phyloP scores from a whole-genome alignment of 2,797 vertebrate genomes.

The Pipistrellus pipistrellus region DNA sequence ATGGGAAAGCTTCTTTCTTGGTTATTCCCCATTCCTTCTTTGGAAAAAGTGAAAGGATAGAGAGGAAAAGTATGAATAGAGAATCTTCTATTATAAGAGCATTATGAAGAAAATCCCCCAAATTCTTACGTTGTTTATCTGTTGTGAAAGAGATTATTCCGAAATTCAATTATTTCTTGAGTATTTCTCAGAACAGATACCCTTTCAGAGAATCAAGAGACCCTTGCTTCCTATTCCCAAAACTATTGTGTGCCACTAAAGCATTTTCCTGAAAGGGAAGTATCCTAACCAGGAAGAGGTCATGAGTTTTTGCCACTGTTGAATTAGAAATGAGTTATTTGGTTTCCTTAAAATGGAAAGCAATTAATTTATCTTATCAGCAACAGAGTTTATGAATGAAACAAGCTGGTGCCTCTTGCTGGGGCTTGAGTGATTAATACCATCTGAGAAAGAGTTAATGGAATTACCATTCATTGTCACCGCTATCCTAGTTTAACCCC shows the following conservation, averaged over 20 bases:
- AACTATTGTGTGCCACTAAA: not conserved
- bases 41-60: constrained; percentile 33
- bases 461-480: not conserved
- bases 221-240: constrained; percentile 62
- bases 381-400: constrained; percentile 25
- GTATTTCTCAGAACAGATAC: constrained; percentile 79
- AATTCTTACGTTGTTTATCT: constrained; percentile 80
- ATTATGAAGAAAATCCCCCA: constrained; percentile 79
- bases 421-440: not conserved
- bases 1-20: not conserved
- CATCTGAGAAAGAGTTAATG: constrained; percentile 26
- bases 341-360: constrained; percentile 60
- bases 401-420: not conserved
- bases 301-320: constrained; percentile 11
- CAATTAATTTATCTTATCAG: not conserved
- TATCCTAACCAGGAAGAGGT: constrained; percentile 23
- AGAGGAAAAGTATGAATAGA: constrained; percentile 24
- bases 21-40: not conserved
- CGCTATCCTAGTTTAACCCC: constrained; percentile 48
- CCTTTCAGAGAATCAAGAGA: constrained; percentile 73
- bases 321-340: not conserved
- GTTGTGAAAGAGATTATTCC: constrained; percentile 79
- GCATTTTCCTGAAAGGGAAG: constrained; percentile 57
- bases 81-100: constrained; percentile 65
- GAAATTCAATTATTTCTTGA: constrained; percentile 71